Conservation (phyloP, 2,888 invertebrate genomes). For the Allophyes oxyacanthae region DNA sequence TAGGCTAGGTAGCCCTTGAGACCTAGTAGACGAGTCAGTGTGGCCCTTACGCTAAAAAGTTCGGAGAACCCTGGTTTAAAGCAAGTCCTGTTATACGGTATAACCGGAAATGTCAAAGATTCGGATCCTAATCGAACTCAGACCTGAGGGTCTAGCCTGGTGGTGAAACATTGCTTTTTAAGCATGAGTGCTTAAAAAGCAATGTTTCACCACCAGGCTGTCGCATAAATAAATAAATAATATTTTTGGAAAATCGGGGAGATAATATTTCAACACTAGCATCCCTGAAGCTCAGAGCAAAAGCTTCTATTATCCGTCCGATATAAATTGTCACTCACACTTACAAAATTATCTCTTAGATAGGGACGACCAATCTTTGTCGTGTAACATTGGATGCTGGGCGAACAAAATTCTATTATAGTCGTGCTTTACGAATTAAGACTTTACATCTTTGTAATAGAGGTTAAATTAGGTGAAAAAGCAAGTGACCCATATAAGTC, state of each 20-base stretch:
- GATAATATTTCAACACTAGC: conserved; percentile 18
- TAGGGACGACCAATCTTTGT: conserved; percentile 52
- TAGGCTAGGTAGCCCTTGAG: too few species aligned
- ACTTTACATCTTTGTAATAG: conserved; percentile 17
- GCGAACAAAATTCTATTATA: conserved; percentile 15
- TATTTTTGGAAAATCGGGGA: conserved; percentile 2
- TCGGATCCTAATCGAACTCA: too few species aligned
- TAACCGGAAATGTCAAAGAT: too few species aligned
- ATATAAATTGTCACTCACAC: conserved; percentile 57
- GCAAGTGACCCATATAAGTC: conserved; percentile 43
- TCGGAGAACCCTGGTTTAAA: too few species aligned
- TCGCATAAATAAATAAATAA: too few species aligned
- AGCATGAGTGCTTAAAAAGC: too few species aligned
- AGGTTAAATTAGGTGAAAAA: conserved; percentile 1
- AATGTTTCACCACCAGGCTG: too few species aligned
- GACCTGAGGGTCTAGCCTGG: too few species aligned
- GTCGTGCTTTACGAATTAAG: background rate
- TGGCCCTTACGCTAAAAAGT: too few species aligned
- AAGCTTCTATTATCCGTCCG: conserved; percentile 63
- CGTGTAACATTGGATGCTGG: conserved; percentile 63
- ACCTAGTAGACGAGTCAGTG: too few species aligned
- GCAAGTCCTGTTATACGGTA: too few species aligned
- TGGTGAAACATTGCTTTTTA: too few species aligned
- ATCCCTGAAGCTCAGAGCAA: conserved; percentile 53
- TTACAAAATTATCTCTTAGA: conserved; percentile 50